Conservation (phyloP, 2,113 vertebrate species). For the Tyrannus savana region DNA sequence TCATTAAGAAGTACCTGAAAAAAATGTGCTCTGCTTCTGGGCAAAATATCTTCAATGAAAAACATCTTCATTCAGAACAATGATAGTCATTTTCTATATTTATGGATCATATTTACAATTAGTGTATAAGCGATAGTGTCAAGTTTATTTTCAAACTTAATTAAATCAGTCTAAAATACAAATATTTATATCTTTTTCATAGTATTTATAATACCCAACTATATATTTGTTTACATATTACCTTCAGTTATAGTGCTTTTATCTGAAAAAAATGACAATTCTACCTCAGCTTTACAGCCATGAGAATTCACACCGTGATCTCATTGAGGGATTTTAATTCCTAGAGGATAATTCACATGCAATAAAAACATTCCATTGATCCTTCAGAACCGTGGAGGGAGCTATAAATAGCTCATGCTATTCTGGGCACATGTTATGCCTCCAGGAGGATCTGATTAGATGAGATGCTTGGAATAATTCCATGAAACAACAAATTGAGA, state of each 20-base stretch:
- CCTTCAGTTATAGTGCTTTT: background rate
- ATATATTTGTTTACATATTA: background rate
- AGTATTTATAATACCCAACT: background rate
- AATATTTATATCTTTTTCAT: background rate
- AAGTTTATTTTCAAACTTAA: background rate
- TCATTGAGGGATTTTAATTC: background rate
- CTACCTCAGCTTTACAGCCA: background rate
- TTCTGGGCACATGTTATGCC: conserved; percentile 28
- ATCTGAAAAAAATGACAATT: background rate
- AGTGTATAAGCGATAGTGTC: background rate
- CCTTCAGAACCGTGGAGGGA: background rate
- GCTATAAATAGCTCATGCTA: conserved; percentile 16
- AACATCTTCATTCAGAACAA: background rate
- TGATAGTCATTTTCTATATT: background rate
- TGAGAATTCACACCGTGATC: background rate
- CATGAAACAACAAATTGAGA: conserved; percentile 50
- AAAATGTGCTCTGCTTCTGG: background rate
- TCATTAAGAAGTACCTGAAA: background rate
- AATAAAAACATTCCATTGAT: conserved; percentile 10
- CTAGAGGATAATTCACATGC: background rate
- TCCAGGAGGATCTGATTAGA: conserved; percentile 48
- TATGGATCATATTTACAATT: background rate
- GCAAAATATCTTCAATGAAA: background rate
- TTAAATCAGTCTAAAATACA: background rate
- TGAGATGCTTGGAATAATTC: conserved; percentile 47